Evolutionary conservation across 2,888 invertebrate species (phyloP).

Genomic region (Syritta pipiens): DNA sequence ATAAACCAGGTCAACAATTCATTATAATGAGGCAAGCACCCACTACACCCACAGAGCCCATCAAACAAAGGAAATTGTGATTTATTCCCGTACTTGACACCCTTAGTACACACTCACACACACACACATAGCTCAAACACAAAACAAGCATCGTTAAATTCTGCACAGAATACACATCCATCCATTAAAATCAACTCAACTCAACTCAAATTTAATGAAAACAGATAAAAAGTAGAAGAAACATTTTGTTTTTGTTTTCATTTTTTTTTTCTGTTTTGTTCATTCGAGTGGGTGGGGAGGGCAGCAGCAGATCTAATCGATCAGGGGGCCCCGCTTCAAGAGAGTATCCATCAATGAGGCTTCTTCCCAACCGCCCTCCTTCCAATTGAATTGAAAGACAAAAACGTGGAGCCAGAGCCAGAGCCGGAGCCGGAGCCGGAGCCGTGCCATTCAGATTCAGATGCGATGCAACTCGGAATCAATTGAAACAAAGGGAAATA

Average conservation of each 20-base stretch:
- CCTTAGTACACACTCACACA: constrained; percentile 53
- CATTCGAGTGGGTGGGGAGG: too few relatives aligned
- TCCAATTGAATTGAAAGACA: constrained; percentile 20
- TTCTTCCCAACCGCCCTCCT: constrained; percentile 35
- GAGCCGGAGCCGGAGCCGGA: too few relatives aligned
- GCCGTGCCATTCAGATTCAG: constrained; percentile 10
- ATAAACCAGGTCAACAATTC: constrained; percentile 65
- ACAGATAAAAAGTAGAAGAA: constrained; percentile 50
- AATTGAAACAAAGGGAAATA: constrained; percentile 60
- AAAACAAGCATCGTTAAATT: constrained; percentile 46
- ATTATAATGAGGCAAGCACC: constrained; percentile 53
- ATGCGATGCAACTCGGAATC: constrained; percentile 50
- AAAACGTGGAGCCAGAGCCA: too few relatives aligned
- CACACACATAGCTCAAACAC: too few relatives aligned
- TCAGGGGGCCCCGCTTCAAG: constrained; percentile 39
- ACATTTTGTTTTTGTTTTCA: too few relatives aligned
- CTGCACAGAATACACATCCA: constrained; percentile 30
- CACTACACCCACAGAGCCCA: constrained; percentile 34
- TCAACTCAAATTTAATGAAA: constrained; percentile 62
- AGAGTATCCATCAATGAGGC: constrained; percentile 55
- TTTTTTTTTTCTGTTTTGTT: too few relatives aligned
- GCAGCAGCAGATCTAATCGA: constrained; percentile 61
- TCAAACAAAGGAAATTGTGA: constrained; percentile 67
- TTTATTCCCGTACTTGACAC: constrained; percentile 67
- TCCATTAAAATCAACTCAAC: constrained; percentile 65